Conservation (phyloP, 2,888 invertebrate genomes). For the Calameuta pallipes region DNA sequence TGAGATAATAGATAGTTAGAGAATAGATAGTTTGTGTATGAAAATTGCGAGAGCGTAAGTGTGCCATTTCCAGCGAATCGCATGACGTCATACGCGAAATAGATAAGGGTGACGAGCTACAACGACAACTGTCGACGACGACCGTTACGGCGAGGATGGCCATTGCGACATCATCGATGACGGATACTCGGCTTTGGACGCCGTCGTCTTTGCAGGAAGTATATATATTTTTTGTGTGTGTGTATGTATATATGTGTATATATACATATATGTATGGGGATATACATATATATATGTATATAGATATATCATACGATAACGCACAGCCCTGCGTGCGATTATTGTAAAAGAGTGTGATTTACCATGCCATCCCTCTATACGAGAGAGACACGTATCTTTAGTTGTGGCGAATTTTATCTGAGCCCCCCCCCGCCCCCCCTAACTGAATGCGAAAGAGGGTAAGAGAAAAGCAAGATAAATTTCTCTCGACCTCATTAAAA, state of each 20-base stretch:
- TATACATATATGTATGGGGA: neutral
- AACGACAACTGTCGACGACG: slow-evolving; percentile 1
- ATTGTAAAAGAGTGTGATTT: neutral
- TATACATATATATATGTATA: neutral
- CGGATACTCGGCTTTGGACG: neutral
- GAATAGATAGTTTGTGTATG: neutral
- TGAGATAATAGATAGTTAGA: neutral
- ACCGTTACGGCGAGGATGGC: neutral
- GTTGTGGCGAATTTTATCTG: neutral
- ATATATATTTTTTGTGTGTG: neutral
- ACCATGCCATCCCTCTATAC: slow-evolving; percentile 1
- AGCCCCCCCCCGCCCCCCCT: neutral
- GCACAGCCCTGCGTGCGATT: slow-evolving; percentile 9
- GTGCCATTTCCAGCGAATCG: neutral
- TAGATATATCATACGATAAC: neutral
- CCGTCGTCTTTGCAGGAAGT: slow-evolving; percentile 10
- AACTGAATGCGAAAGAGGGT: neutral
- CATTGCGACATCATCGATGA: neutral
- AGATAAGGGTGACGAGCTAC: neutral
- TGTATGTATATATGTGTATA: neutral
- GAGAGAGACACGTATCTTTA: neutral
- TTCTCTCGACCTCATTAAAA: neutral
- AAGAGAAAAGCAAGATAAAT: neutral
- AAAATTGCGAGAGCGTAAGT: neutral
- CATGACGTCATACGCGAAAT: neutral